Percentiles rank a stretch among this genome's conserved stretches.
These are phyloP conservation scores for Anoplolepis gracilipes DNA, from an alignment of 1,140 invertebrate species.

Conservation along the genomic window DNA sequence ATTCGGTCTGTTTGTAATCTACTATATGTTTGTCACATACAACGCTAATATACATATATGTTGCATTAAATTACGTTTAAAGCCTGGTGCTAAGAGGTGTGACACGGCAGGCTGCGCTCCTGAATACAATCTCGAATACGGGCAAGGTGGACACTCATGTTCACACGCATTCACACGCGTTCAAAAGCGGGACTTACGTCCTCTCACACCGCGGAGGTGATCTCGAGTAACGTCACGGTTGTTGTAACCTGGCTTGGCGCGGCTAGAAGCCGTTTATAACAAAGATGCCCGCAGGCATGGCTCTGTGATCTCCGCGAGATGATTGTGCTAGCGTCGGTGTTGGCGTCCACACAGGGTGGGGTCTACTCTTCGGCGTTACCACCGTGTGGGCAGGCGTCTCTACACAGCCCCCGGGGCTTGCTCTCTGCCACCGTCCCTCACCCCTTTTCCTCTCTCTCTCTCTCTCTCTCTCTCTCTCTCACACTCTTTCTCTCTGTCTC, in stretches of 20 bases:
- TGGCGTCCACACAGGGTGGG: constrained; percentile 69
- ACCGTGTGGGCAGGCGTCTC: constrained; percentile 75
- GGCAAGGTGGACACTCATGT: constrained; percentile 20
- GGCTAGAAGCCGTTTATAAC: constrained; percentile 80
- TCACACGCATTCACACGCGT: constrained; percentile 12
- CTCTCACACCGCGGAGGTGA: constrained; percentile 8
- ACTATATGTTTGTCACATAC: neutral
- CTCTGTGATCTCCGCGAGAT: constrained; percentile 81
- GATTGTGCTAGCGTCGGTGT: constrained; percentile 79
- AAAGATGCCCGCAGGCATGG: constrained; percentile 79
- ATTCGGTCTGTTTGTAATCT: neutral
- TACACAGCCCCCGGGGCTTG: constrained; percentile 75
- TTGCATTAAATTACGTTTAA: constrained; percentile 34
- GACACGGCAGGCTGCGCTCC: constrained; percentile 27
- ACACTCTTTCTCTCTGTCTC: neutral
- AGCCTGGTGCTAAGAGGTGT: constrained; percentile 23
- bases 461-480: neutral
- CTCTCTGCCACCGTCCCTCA: constrained; percentile 19
- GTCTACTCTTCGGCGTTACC: constrained; percentile 68
- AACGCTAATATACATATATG: neutral
- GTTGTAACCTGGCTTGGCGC: constrained; percentile 57
- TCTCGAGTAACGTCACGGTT: constrained; percentile 21
- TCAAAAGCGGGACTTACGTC: constrained; percentile 10
- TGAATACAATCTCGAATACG: constrained; percentile 19
- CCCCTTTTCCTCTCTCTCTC: neutral